Conservation (phyloP, 2,797 vertebrate species). For the Dryobates pubescens region DNA sequence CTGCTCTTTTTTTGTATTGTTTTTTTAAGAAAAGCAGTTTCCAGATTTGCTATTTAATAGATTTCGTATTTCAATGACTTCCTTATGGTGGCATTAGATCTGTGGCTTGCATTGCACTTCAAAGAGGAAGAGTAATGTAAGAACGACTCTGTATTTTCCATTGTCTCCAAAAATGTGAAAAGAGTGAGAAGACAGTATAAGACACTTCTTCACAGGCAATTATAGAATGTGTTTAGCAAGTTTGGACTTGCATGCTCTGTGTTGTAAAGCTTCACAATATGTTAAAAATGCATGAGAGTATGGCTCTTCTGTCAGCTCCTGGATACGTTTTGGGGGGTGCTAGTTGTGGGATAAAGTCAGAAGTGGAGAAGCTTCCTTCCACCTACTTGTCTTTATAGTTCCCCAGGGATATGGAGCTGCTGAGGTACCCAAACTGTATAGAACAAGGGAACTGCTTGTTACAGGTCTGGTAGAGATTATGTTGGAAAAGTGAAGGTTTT, state of each 20-base stretch:
- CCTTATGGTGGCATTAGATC: background rate
- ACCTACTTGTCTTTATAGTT: background rate
- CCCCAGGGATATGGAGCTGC: background rate
- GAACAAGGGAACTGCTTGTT: background rate
- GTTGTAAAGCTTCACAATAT: background rate
- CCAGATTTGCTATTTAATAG: background rate
- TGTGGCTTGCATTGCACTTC: background rate
- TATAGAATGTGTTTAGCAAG: constrained; percentile 4
- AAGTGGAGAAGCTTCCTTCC: background rate
- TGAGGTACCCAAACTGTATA: background rate
- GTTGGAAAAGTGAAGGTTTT: background rate
- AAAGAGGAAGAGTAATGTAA: background rate
- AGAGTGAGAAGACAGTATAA: background rate
- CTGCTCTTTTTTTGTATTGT: background rate
- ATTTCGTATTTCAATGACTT: background rate
- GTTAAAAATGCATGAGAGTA: background rate
- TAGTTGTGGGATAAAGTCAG: background rate
- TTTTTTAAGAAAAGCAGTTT: background rate
- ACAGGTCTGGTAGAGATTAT: background rate
- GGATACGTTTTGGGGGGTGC: background rate
- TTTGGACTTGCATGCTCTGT: background rate
- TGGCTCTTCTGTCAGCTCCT: background rate
- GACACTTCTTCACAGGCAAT: background rate
- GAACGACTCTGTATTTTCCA: background rate
- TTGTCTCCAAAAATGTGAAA: background rate